These are phyloP conservation scores for Metellina segmentata DNA, from an alignment of 2,888 invertebrate species.

Conservation along the genomic window DNA sequence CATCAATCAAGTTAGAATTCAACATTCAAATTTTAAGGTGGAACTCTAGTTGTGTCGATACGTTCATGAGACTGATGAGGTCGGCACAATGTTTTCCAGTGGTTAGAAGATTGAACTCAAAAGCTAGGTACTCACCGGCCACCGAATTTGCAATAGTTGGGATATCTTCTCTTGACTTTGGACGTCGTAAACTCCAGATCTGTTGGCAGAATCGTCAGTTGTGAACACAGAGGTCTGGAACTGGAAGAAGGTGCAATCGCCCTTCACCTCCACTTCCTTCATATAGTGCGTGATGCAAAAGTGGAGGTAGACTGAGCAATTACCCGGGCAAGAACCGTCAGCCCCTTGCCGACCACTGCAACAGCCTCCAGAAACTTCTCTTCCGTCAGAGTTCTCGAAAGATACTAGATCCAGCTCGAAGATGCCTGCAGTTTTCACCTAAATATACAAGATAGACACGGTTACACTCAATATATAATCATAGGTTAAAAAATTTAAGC, in stretches of 20 bases:
- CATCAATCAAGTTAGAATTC: too few species aligned
- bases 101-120: too few species aligned
- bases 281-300: conserved; percentile 98
- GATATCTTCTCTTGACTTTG: conserved; percentile 90
- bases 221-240: conserved; percentile 81
- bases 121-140: conserved; percentile 92
- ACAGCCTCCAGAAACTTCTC: conserved; percentile 67
- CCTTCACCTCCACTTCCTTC: conserved; percentile 93
- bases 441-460: not conserved
- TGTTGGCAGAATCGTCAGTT: too few species aligned
- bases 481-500: too few species aligned
- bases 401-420: conserved; percentile 68
- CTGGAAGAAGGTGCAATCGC: conserved; percentile 96
- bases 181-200: not conserved
- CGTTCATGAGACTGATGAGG: too few species aligned
- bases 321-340: conserved; percentile 35
- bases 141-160: conserved; percentile 95
- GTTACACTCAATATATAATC: not conserved
- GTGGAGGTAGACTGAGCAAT: conserved; percentile 67
- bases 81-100: too few species aligned
- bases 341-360: conserved; percentile 60
- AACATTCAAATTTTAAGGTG: too few species aligned
- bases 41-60: too few species aligned
- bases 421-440: conserved; percentile 62
- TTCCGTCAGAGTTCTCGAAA: conserved; percentile 65